Evolutionary conservation across 2,888 invertebrate genomes (phyloP), one percentile per base, ranked within the genome.

Genomic region (Dorcus parallelipipedus): DNA sequence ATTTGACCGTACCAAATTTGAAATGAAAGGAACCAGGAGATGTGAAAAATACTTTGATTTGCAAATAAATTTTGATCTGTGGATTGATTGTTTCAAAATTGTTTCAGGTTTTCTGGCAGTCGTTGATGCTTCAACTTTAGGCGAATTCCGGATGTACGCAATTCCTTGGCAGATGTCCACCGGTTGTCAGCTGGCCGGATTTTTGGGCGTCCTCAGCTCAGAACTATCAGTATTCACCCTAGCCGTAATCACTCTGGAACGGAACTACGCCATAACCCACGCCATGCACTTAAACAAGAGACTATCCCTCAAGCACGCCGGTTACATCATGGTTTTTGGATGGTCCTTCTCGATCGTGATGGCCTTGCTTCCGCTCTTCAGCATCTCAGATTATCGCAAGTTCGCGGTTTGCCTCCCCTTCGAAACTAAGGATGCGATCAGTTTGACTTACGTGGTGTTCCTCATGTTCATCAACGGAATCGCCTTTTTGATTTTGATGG

Each of bases 331-430:
- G 96, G 83, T 88, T 10, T 84, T 86, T 43, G 97, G 97, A n/a
- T 97, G 97, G 97, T 83, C 86, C 14, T 93, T 96, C 76, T 90
- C 95, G 3, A 80, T 95, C 17, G 76, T 88, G 7, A 92, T 97
- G 86, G 97, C 97, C 0, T 76, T 90, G 17, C 79, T 98, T 69
- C 98, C 98, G 0, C 82, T 97, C 51, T 80, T 96, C 62, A 97
- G 95, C 49, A 83, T 97, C 38, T 95, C 95, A 41, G 96, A 97
- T 77, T 98, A 97, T 79, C 85, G 96, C 59, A 96, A 95, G 78
- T 97, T 97, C 75, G 96, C 97, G 10, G 93, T 97, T 38, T 98
- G 98, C 75, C 82, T 98, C 65, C 98, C 98, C 0, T 96, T 98
- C 78, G 95, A 97, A 79, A 89, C 86, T 9, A 86, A 87, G 63